A percentile compares a stretch with the other conserved stretches of the same genome.
phyloP scores from a whole-genome alignment of 1,140 invertebrate species.

The Hypsibius dujardini region DNA sequence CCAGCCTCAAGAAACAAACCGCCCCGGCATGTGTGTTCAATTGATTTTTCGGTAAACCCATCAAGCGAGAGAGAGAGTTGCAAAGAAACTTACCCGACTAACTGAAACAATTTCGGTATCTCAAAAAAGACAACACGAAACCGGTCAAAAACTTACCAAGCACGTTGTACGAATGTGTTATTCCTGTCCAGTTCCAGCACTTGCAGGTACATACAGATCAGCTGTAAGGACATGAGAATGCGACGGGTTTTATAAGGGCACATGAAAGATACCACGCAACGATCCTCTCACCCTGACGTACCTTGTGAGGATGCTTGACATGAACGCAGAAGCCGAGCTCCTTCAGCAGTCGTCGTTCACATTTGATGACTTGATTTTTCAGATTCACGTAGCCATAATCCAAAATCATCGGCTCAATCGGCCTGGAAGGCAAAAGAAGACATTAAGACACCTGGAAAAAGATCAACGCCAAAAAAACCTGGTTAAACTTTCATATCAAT shows the following conservation, averaged over 20 bases:
- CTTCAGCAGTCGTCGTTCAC: slow-evolving; percentile 81
- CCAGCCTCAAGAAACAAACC: no score
- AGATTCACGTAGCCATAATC: slow-evolving; percentile 81
- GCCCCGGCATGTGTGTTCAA: no score
- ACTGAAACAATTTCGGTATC: background rate
- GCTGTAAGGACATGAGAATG: slow-evolving; percentile 37
- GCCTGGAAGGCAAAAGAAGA: slow-evolving; percentile 40
- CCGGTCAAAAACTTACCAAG: slow-evolving; percentile 51
- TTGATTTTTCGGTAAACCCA: no score
- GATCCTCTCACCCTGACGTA: slow-evolving; percentile 32
- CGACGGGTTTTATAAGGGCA: slow-evolving; percentile 16
- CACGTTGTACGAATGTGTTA: slow-evolving; percentile 64
- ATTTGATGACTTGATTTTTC: slow-evolving; percentile 95
- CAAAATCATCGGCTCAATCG: slow-evolving; percentile 69
- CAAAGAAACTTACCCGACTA: background rate
- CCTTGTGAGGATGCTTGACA: slow-evolving; percentile 97
- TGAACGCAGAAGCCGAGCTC: slow-evolving; percentile 97
- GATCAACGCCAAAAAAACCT: slow-evolving; percentile 18
- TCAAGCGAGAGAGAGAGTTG: no score
- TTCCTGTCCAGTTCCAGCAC: slow-evolving; percentile 69
- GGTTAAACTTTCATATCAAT: slow-evolving; percentile 14
- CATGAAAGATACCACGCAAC: slow-evolving; percentile 14
- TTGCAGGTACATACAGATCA: slow-evolving; percentile 84
- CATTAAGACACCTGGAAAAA: slow-evolving; percentile 21
- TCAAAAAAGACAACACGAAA: background rate